phyloP scores from a whole-genome alignment of 2,797 vertebrate species.

The Semaprochilodus insignis region DNA sequence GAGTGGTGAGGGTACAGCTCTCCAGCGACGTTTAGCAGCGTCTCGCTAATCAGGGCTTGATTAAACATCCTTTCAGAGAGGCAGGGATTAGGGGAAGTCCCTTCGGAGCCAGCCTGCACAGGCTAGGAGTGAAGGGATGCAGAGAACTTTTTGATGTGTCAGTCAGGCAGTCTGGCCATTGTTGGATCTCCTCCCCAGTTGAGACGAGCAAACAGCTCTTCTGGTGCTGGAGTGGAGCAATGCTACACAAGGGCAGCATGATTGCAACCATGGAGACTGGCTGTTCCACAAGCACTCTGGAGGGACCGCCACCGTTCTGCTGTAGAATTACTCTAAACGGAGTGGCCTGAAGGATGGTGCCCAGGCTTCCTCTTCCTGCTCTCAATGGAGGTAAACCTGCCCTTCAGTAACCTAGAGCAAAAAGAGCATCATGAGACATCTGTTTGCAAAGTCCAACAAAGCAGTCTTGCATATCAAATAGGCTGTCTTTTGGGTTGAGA shows the following conservation, averaged over 20 bases:
- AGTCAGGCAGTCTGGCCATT: constrained; percentile 34
- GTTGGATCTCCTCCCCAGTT: constrained; percentile 45
- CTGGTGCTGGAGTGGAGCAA: constrained; percentile 45
- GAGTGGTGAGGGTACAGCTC: constrained; percentile 60
- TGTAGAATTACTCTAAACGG: constrained; percentile 46
- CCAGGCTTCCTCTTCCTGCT: constrained; percentile 7
- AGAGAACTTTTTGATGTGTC: constrained; percentile 45
- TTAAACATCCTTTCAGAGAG: constrained; percentile 69
- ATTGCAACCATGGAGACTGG: constrained; percentile 40
- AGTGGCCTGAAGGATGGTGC: constrained; percentile 34
- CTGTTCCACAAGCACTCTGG: constrained; percentile 42
- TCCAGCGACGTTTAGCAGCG: constrained; percentile 55
- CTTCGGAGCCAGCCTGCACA: constrained; percentile 59
- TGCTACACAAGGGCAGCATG: constrained; percentile 55
- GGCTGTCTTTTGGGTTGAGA: neutral
- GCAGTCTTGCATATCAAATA: neutral
- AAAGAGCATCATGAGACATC: constrained; percentile 7
- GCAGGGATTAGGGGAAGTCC: constrained; percentile 69
- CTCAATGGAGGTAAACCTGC: constrained; percentile 42
- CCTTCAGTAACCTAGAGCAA: constrained; percentile 54
- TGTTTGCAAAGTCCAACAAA: constrained; percentile 9
- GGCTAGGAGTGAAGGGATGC: constrained; percentile 59
- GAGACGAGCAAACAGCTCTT: constrained; percentile 57
- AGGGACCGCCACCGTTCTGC: constrained; percentile 56
- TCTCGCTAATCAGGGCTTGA: constrained; percentile 66